phyloP scores from a whole-genome alignment of 2,888 invertebrate species.

The Dysmachus trigonus region DNA sequence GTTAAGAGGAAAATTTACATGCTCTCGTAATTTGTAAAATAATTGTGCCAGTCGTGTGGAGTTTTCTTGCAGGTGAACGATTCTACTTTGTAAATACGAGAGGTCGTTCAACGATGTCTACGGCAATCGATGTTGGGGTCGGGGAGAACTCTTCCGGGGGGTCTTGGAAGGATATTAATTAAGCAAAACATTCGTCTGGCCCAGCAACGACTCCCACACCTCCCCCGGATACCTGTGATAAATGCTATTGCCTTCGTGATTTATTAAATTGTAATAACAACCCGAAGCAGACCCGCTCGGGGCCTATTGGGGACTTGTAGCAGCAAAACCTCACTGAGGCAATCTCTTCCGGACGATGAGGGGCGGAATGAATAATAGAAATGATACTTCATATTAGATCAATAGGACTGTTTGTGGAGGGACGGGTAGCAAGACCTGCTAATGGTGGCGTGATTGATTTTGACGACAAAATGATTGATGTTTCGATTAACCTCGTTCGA shows the following conservation, averaged over 20 bases:
- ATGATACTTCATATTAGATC: not conserved
- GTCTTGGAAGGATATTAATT: not conserved
- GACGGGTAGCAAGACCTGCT: not conserved
- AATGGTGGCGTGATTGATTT: not conserved
- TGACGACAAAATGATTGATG: not conserved
- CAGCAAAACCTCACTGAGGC: not conserved
- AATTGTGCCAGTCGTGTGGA: not conserved
- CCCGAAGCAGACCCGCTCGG: not conserved
- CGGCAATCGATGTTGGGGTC: not conserved
- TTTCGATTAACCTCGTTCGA: not conserved
- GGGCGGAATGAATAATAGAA: not conserved
- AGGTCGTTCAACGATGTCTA: not conserved
- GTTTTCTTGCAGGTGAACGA: not conserved
- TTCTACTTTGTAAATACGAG: not conserved
- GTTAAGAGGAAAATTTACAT: constrained; percentile 23
- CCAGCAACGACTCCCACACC: not conserved
- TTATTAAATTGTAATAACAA: constrained; percentile 24
- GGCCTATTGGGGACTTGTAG: not conserved
- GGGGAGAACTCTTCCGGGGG: not conserved
- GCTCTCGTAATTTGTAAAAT: constrained; percentile 2
- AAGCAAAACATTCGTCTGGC: not conserved
- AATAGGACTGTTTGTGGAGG: not conserved
- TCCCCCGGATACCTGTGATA: constrained; percentile 4
- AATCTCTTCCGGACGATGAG: not conserved
- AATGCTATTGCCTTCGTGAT: constrained; percentile 4